Conservation (phyloP, 2,888 invertebrate genomes). For the Acrobasis suavella region DNA sequence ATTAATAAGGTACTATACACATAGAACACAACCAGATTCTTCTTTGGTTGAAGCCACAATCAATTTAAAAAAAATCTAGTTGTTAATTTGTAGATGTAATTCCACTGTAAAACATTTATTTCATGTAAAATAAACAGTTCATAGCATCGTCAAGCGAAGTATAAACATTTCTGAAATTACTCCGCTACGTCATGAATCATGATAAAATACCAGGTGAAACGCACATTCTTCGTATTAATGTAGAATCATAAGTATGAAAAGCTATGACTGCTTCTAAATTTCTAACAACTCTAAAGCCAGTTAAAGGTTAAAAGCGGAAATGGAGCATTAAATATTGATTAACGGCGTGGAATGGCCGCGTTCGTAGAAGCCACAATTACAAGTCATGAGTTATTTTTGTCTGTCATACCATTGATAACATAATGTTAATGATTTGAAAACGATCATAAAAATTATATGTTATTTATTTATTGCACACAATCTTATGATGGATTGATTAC, state of each 20-base stretch:
- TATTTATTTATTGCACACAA: slow-evolving; percentile 34
- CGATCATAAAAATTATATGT: slow-evolving; percentile 30
- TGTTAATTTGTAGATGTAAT: not conserved
- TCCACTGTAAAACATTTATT: not conserved
- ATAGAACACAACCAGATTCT: not conserved
- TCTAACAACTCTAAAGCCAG: slow-evolving; percentile 25
- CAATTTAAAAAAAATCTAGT: not conserved
- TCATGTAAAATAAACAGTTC: slow-evolving; percentile 8
- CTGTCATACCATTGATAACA: slow-evolving; percentile 21
- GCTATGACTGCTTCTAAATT: not conserved
- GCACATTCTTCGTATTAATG: slow-evolving; percentile 3
- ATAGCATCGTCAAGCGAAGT: slow-evolving; percentile 18
- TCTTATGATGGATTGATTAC: no score
- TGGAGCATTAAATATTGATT: slow-evolving; percentile 49
- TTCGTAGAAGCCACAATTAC: slow-evolving; percentile 36
- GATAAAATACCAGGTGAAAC: slow-evolving; percentile 4
- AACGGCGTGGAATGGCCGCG: slow-evolving; percentile 35
- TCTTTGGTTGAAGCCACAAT: not conserved
- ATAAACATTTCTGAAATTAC: slow-evolving; percentile 4
- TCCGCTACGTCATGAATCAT: not conserved
- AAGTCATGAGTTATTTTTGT: slow-evolving; percentile 33
- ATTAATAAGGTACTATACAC: not conserved
- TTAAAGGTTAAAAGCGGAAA: slow-evolving; percentile 40
- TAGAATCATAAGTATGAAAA: not conserved
- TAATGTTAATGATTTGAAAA: not conserved